phyloP scores from a whole-genome alignment of 2,888 invertebrate genomes.

The Eupithecia inturbata region DNA sequence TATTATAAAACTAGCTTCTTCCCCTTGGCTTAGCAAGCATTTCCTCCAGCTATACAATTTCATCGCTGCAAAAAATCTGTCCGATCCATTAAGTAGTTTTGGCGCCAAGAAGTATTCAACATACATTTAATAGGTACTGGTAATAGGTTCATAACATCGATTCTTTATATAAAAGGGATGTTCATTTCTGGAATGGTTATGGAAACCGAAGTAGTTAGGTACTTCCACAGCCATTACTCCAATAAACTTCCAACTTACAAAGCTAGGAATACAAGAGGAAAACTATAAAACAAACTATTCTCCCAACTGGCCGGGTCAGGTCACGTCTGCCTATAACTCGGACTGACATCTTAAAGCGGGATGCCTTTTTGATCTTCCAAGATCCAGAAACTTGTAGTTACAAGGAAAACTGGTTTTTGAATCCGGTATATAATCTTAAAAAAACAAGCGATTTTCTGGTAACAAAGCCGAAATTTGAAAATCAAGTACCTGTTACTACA shows the following conservation, averaged over 20 bases:
- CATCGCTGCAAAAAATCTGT: no score
- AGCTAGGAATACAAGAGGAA: conserved; percentile 27
- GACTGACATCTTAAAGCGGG: conserved; percentile 71
- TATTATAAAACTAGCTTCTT: no score
- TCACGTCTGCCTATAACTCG: conserved; percentile 74
- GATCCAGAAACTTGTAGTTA: conserved; percentile 37
- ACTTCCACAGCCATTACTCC: background rate
- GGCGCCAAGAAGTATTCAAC: no score
- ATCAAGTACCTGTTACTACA: no score
- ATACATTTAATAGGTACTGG: no score
- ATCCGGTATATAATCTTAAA: no score
- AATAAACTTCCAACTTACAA: conserved; percentile 19
- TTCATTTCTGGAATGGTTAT: background rate
- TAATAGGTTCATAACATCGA: background rate
- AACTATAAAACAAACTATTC: conserved; percentile 57
- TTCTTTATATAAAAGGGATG: background rate
- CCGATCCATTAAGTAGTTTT: no score
- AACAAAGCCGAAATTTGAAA: no score
- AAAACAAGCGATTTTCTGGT: no score
- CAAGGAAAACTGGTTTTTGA: conserved; percentile 6
- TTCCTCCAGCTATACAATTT: no score
- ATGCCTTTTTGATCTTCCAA: conserved; percentile 75
- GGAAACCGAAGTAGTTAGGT: background rate
- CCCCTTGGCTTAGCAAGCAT: no score
- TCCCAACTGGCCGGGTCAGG: conserved; percentile 56